Evolutionary conservation across 1,140 invertebrate species (phyloP).

Genomic region (Drosophila lini): DNA sequence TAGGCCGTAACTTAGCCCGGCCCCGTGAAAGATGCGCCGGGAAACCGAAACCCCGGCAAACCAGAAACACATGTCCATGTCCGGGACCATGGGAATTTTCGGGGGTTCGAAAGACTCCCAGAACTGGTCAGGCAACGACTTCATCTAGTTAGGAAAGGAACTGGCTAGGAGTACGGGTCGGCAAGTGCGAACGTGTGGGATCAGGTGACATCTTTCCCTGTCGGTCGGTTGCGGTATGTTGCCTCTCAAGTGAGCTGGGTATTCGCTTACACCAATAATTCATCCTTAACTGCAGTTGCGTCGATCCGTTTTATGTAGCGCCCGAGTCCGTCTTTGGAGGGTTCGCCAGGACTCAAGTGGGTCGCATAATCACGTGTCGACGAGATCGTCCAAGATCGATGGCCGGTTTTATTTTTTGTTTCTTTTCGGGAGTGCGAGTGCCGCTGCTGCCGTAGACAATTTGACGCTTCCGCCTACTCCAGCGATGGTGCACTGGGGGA

Average conservation of each 20-base stretch:
- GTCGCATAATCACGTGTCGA: slow-evolving; percentile 63
- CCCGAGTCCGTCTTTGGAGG: slow-evolving; percentile 38
- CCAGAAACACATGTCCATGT: slow-evolving; percentile 47
- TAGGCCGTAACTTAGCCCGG: slow-evolving; percentile 67
- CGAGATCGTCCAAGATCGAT: slow-evolving; percentile 36
- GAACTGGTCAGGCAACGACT: slow-evolving; percentile 13
- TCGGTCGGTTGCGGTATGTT: slow-evolving; percentile 66
- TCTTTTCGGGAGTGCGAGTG: slow-evolving; percentile 30
- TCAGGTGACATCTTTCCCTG: slow-evolving; percentile 63
- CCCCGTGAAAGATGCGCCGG: slow-evolving; percentile 42
- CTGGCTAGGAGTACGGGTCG: not conserved
- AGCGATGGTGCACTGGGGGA: slow-evolving; percentile 1
- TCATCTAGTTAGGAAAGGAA: slow-evolving; percentile 7
- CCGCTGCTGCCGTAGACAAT: slow-evolving; percentile 76
- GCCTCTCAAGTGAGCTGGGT: slow-evolving; percentile 76
- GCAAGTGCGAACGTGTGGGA: slow-evolving; percentile 68
- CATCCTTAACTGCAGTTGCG: slow-evolving; percentile 77
- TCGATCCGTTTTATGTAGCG: slow-evolving; percentile 70
- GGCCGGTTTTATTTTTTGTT: slow-evolving; percentile 33
- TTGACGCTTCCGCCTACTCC: slow-evolving; percentile 73
- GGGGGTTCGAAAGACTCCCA: not conserved
- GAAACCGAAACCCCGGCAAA: slow-evolving; percentile 39
- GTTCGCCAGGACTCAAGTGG: slow-evolving; percentile 59
- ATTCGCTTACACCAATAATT: slow-evolving; percentile 76
- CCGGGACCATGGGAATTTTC: slow-evolving; percentile 10